These are phyloP conservation scores for Xenotilapia flavipinnis DNA, from an alignment of 2,113 vertebrate genomes.

Conservation along the genomic window DNA sequence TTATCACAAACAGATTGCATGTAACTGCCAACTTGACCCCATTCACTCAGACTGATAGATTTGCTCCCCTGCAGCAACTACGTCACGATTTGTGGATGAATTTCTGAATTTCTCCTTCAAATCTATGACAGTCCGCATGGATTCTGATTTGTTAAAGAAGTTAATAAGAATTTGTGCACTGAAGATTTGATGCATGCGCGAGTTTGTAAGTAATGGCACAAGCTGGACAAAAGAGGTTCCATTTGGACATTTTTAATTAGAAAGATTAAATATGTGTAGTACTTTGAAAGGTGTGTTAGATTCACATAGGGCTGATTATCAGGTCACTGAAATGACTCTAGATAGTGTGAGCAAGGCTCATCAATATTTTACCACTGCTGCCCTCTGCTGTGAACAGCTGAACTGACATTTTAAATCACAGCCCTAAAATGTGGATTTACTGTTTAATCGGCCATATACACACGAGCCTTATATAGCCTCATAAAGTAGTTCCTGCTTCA, in stretches of 20 bases:
- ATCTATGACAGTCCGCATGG: not conserved
- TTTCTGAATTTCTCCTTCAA: not conserved
- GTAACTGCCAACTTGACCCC: not conserved
- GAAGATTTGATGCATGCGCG: not conserved
- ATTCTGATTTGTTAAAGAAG: not conserved
- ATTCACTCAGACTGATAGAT: not conserved
- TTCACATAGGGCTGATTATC: not conserved
- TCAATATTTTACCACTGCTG: conserved; percentile 32
- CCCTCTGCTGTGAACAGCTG: conserved; percentile 44
- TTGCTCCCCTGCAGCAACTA: not conserved
- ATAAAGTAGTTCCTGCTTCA: conserved; percentile 4
- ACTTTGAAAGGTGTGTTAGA: not conserved
- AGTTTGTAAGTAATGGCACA: not conserved
- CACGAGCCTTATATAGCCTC: not conserved
- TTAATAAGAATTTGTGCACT: not conserved
- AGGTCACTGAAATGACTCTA: not conserved
- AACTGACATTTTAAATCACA: not conserved
- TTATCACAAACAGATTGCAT: not conserved
- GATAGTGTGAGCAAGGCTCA: not conserved
- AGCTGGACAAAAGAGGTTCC: not conserved
- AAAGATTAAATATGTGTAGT: not conserved
- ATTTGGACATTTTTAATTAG: not conserved
- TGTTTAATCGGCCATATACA: not conserved
- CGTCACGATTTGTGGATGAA: not conserved
- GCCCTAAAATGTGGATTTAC: not conserved